These are phyloP conservation scores for Nycticebus coucang DNA, from an alignment of 2,113 vertebrate species.

Conservation along the genomic window DNA sequence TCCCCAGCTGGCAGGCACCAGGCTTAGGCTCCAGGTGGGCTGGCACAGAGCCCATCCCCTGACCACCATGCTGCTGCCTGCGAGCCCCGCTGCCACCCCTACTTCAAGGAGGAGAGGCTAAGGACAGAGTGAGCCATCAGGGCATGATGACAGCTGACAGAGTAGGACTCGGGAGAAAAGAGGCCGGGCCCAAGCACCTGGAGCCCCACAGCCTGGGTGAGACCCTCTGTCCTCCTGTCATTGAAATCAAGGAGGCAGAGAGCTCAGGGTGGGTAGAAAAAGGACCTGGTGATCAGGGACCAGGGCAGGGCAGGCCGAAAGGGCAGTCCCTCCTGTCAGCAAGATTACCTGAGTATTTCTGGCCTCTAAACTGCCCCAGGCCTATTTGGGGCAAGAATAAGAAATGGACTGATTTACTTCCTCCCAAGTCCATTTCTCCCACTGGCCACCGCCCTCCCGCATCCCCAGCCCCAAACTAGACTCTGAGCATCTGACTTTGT, in stretches of 20 bases:
- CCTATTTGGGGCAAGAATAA: conserved; percentile 61
- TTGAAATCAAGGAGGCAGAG: background rate
- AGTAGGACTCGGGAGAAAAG: background rate
- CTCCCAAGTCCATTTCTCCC: background rate
- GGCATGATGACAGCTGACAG: background rate
- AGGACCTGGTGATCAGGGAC: background rate
- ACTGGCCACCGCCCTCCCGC: background rate
- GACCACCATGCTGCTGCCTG: background rate
- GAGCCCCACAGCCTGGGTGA: background rate
- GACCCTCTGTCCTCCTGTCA: background rate
- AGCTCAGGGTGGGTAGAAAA: background rate
- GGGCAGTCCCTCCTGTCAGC: background rate
- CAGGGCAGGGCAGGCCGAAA: background rate
- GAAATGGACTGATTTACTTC: conserved; percentile 29
- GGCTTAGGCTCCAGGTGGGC: background rate
- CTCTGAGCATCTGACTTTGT: background rate
- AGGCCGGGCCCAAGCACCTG: no score
- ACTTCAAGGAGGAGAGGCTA: background rate
- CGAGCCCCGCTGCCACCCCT: rapidly evolving
- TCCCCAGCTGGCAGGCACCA: rapidly evolving
- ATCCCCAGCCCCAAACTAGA: background rate
- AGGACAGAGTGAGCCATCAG: background rate
- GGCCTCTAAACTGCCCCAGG: background rate
- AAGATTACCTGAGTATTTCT: background rate
- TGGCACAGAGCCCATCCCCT: background rate